Percentiles rank a stretch among this genome's conserved stretches.
These are phyloP conservation scores for Aegypius monachus DNA, from an alignment of 2,113 vertebrate genomes.

Conservation along the genomic window DNA sequence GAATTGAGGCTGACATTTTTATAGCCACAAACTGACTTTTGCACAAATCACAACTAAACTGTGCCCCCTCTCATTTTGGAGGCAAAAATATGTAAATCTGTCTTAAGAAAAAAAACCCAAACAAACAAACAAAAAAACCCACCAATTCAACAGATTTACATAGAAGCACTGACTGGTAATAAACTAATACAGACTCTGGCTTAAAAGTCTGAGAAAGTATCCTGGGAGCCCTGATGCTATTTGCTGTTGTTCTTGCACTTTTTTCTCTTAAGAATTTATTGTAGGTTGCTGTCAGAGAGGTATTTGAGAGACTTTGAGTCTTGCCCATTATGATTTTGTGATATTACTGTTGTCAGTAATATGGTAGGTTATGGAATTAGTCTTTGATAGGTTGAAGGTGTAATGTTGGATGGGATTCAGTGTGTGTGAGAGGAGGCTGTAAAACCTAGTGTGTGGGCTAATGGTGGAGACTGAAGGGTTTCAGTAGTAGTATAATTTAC, in stretches of 20 bases:
- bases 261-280: neutral
- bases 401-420: neutral
- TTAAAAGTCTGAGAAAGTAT: neutral
- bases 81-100: neutral
- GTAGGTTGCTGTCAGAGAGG: neutral
- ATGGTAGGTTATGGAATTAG: neutral
- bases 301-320: neutral
- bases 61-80: neutral
- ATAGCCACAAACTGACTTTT: neutral
- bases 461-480: neutral
- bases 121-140: no score
- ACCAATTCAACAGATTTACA: neutral
- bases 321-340: neutral
- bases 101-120: neutral
- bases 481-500: neutral
- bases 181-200: neutral
- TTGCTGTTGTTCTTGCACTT: neutral
- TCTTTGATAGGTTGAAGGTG: neutral
- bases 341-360: neutral
- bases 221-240: neutral
- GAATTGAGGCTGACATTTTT: neutral
- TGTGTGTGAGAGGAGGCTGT: neutral
- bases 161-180: neutral
- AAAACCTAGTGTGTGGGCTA: neutral
- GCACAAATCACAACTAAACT: neutral